A percentile compares a stretch with the other conserved stretches of the same genome.
These are phyloP conservation scores for Liodrosophila aerea DNA, from an alignment of 2,888 invertebrate genomes.

Conservation along the genomic window DNA sequence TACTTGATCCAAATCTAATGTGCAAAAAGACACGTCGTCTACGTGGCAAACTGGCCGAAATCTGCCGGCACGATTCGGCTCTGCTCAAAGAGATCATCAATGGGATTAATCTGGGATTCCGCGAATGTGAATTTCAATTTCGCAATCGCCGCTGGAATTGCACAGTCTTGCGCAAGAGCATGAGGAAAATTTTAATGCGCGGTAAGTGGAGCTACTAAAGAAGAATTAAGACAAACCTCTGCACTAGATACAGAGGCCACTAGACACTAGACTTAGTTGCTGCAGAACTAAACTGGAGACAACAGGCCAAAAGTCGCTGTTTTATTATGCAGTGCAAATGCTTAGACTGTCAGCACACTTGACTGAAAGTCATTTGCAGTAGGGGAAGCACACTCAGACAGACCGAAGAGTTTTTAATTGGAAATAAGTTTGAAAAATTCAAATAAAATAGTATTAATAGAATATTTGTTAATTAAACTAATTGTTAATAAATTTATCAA, in stretches of 20 bases:
- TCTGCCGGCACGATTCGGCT: slow-evolving; percentile 92
- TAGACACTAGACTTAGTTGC: no score
- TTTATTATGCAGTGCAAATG: slow-evolving; percentile 69
- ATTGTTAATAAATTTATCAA: no score
- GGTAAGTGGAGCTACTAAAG: slow-evolving; percentile 84
- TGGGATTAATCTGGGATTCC: slow-evolving; percentile 91
- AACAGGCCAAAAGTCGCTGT: slow-evolving; percentile 51
- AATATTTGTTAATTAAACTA: no score
- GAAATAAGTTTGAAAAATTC: no score
- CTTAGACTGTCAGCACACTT: slow-evolving; percentile 67
- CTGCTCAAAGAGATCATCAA: slow-evolving; percentile 92
- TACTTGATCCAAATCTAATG: slow-evolving; percentile 93
- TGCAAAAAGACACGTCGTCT: slow-evolving; percentile 92
- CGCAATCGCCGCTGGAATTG: slow-evolving; percentile 94
- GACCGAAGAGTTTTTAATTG: slow-evolving; percentile 6
- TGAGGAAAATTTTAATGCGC: slow-evolving; percentile 91
- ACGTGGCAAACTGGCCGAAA: slow-evolving; percentile 89
- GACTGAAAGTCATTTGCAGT: slow-evolving; percentile 31
- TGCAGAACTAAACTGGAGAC: slow-evolving; percentile 15
- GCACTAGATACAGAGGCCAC: slow-evolving; percentile 11
- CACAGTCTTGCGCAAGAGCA: slow-evolving; percentile 87
- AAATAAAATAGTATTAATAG: no score
- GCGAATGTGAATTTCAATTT: slow-evolving; percentile 94
- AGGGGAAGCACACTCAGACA: slow-evolving; percentile 32
- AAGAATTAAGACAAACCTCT: no score